Conservation (phyloP, 30 jellyfish, hydroid and myxozoan species). For the Pseudorhiza aurosa region DNA sequence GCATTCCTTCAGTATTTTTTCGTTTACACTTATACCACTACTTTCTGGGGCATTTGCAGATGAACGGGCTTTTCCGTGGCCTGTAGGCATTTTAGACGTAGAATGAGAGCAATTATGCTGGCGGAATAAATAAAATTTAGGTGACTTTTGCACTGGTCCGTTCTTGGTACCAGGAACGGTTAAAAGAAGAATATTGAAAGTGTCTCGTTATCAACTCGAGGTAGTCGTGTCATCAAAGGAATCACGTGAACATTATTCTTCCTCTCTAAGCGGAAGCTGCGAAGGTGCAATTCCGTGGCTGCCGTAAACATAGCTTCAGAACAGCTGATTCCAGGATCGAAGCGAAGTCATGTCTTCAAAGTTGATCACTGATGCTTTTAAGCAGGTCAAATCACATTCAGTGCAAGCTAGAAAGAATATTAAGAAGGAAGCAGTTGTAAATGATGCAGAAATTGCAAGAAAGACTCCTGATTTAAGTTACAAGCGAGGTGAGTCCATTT, state of each 20-base stretch:
- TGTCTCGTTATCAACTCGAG: not conserved
- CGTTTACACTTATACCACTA: conserved; percentile 81
- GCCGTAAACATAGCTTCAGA: no score
- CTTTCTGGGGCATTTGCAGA: conserved; percentile 88
- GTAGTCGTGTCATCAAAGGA: not conserved
- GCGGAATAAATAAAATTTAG: no score
- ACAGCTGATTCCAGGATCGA: not conserved
- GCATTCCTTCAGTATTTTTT: conserved; percentile 81
- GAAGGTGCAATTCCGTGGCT: no score
- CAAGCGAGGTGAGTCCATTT: no score
- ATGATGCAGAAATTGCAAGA: no score
- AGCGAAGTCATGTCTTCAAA: conserved; percentile 10
- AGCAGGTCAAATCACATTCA: conserved; percentile 21
- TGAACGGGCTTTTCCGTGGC: conserved; percentile 67
- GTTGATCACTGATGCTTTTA: conserved; percentile 60
- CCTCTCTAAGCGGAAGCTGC: no score
- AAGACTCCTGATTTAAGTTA: no score
- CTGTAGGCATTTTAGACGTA: conserved; percentile 71
- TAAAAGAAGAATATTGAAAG: not conserved
- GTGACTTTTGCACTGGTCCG: no score
- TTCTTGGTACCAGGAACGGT: not conserved
- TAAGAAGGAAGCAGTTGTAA: not conserved
- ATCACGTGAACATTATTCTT: no score
- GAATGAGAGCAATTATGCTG: not conserved
- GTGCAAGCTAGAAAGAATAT: not conserved